Conservation (phyloP, 2,888 invertebrate species). For the Zygaena filipendulae region DNA sequence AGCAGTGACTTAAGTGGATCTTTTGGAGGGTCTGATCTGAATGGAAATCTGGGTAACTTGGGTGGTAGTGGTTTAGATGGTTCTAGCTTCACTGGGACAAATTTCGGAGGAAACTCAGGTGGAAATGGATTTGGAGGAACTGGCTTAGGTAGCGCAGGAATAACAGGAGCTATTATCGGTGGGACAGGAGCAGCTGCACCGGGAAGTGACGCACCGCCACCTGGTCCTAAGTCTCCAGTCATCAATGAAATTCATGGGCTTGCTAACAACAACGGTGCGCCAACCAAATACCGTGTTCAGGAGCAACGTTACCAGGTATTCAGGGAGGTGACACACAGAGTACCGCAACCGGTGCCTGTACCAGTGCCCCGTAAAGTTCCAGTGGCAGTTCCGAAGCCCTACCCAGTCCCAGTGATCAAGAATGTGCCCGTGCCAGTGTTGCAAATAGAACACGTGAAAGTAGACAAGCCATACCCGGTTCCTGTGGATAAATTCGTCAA, state of each 20-base stretch:
- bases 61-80: slow-evolving; percentile 11
- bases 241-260: slow-evolving; percentile 50
- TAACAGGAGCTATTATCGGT: slow-evolving; percentile 10
- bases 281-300: slow-evolving; percentile 44
- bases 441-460: slow-evolving; percentile 62
- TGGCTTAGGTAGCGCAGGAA: slow-evolving; percentile 12
- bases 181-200: slow-evolving; percentile 6
- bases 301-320: slow-evolving; percentile 51
- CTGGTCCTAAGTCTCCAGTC: slow-evolving; percentile 44
- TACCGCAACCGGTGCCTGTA: slow-evolving; percentile 66
- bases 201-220: too few species aligned
- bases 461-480: slow-evolving; percentile 70
- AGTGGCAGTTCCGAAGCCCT: slow-evolving; percentile 68
- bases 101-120: slow-evolving; percentile 12
- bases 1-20: slow-evolving; percentile 11
- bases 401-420: slow-evolving; percentile 67
- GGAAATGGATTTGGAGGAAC: slow-evolving; percentile 12
- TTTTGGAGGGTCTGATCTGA: slow-evolving; percentile 4
- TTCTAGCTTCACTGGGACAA: slow-evolving; percentile 6
- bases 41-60: slow-evolving; percentile 3
- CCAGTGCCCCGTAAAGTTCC: slow-evolving; percentile 62
- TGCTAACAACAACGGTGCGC: slow-evolving; percentile 49
- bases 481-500: slow-evolving; percentile 70
- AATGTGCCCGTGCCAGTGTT: slow-evolving; percentile 64
- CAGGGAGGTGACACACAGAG: slow-evolving; percentile 60